Base-by-base conservation (phyloP, 30 jellyfish, hydroid and myxozoan genomes). In the Cassiopea andromeda region DNA sequence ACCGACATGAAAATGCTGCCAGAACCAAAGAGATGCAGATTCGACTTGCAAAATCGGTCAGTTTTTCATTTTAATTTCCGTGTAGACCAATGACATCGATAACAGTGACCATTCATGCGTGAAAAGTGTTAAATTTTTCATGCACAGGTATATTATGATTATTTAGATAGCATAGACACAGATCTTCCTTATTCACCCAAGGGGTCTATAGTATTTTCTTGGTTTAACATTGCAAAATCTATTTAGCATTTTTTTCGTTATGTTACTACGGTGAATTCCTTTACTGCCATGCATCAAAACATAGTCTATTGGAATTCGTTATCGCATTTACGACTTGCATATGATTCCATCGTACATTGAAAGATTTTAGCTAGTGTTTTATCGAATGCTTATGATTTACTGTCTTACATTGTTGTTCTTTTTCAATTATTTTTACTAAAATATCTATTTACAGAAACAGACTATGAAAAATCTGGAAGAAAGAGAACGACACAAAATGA, bases 401-500 rank as follows among this genome's bases (percentile, higher is more conserved):
- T 43, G 60, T 6, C 7, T 75, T 38, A 44, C 68, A 46, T 43
- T 4, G 73, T 17, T 2, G 43, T 64, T 64, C 73, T 64, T 64
- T 64, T 64, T 64, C 43, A 17, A 2, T 64, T 16, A 64, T 64
- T 64, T 14, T 17, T 64, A 27, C 38, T 27, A 27, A 27, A 27
- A 27, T 27, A 27, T 27, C 38, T 17, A 2, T 27, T 64, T 17
- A 17, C 59, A 83, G 91, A 69, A 83, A 44, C 79, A 57, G 19
- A 54, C 64, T 54, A 17, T 60, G 72, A 83, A 70, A 16, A 83
- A 83, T 60, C 19, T 83, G 84, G 91, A 83, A 73, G 91, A 83
- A 67, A 68, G 70, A 67, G 70, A 68, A 61, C 91, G 91, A 70
- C 91, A 83, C 38, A 84, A 83, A 71, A 48, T 71, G 77, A 83